phyloP scores from a whole-genome alignment of 2,797 vertebrate genomes.

The Coluber constrictor region DNA sequence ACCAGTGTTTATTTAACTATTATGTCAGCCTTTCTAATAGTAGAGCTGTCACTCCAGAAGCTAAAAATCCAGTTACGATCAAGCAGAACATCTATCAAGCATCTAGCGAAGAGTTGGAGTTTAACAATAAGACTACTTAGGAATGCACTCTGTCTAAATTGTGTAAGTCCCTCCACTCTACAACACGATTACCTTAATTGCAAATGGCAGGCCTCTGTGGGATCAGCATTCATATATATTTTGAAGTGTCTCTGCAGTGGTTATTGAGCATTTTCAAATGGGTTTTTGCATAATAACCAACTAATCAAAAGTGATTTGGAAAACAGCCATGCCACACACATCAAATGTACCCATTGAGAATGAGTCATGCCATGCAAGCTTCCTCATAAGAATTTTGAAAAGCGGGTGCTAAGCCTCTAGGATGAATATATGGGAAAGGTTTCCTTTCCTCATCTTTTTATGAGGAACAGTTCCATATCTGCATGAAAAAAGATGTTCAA shows the following conservation, averaged over 20 bases:
- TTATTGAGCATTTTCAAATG: neutral
- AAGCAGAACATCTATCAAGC: neutral
- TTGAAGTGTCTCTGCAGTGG: neutral
- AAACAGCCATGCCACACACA: neutral
- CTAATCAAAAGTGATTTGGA: neutral
- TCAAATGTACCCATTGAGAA: neutral
- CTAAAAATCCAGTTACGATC: neutral
- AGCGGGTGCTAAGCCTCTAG: neutral
- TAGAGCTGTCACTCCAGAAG: neutral
- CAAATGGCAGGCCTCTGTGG: neutral
- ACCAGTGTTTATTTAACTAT: neutral
- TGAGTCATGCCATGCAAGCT: neutral
- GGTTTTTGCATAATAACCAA: neutral
- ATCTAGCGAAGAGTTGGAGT: neutral
- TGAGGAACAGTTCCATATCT: neutral
- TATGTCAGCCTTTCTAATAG: neutral
- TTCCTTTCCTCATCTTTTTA: neutral
- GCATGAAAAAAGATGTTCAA: neutral
- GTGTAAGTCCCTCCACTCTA: neutral
- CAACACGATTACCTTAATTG: neutral
- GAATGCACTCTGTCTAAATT: neutral
- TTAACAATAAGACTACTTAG: neutral
- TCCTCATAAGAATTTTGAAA: constrained; percentile 8
- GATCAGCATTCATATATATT: neutral
- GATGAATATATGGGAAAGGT: neutral